These are phyloP conservation scores for Pollenia griseotomentosa DNA, from an alignment of 2,888 invertebrate genomes.

Conservation along the genomic window DNA sequence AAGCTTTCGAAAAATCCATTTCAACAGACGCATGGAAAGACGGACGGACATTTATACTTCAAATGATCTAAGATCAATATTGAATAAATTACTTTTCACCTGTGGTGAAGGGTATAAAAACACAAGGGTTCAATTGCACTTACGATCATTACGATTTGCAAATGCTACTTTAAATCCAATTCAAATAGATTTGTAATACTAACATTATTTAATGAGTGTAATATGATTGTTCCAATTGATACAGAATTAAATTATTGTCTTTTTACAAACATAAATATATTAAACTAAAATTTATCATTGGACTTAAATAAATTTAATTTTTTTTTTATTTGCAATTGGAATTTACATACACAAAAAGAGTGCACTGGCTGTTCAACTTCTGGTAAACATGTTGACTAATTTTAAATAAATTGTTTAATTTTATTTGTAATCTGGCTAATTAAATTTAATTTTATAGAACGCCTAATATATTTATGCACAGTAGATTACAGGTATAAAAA, in stretches of 20 bases:
- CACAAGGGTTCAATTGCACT: too few species aligned
- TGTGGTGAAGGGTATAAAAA: too few species aligned
- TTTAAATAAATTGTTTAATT: background rate
- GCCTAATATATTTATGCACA: too few species aligned
- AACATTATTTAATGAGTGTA: conserved; percentile 19
- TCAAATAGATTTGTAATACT: too few species aligned
- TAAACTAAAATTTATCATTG: conserved; percentile 2
- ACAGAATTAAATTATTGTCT: background rate
- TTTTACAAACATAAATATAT: background rate
- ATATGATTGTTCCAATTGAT: conserved; percentile 33
- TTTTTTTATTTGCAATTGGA: conserved; percentile 39
- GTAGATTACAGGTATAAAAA: too few species aligned
- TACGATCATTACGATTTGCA: too few species aligned
- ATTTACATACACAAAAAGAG: conserved; percentile 18
- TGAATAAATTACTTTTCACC: too few species aligned
- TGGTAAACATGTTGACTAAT: conserved; percentile 45
- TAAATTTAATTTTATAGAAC: background rate
- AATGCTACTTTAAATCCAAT: too few species aligned
- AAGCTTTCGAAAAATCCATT: too few species aligned
- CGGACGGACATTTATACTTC: too few species aligned
- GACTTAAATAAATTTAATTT: conserved; percentile 29
- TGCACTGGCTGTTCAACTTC: background rate
- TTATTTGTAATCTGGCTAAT: conserved; percentile 19
- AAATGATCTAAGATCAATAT: too few species aligned
- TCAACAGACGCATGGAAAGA: too few species aligned